These are phyloP conservation scores for Zeuzera pyrina DNA, from an alignment of 2,888 invertebrate species.

Conservation along the genomic window DNA sequence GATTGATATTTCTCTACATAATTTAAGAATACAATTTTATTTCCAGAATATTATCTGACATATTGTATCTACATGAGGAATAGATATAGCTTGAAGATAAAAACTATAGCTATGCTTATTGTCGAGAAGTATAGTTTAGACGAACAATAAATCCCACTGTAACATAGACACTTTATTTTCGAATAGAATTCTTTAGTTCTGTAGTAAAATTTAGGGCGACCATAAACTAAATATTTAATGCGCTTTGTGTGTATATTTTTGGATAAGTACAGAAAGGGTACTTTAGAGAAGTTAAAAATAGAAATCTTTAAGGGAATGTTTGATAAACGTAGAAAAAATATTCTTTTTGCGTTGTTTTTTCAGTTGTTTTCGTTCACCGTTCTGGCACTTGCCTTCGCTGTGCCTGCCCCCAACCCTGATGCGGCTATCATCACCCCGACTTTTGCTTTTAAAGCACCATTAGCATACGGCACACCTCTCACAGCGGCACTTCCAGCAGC, in stretches of 20 bases:
- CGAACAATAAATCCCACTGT: too few relatives aligned
- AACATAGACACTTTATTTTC: not conserved
- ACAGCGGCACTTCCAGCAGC: conserved; percentile 18
- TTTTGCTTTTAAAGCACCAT: conserved; percentile 19
- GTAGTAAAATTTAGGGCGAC: not conserved
- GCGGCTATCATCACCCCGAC: conserved; percentile 13
- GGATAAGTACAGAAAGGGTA: not conserved
- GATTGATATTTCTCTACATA: too few relatives aligned
- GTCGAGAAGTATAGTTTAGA: too few relatives aligned
- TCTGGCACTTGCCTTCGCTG: conserved; percentile 29
- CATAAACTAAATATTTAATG: not conserved
- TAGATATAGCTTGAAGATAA: too few relatives aligned
- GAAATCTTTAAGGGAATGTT: too few relatives aligned
- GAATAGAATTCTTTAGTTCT: not conserved
- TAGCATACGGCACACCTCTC: conserved; percentile 6
- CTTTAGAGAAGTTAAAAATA: too few relatives aligned
- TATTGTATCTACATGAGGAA: too few relatives aligned
- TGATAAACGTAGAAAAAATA: conserved; percentile 3
- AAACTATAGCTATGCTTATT: too few relatives aligned
- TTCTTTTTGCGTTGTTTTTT: conserved; percentile 10
- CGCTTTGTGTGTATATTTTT: not conserved
- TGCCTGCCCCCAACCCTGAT: conserved; percentile 32
- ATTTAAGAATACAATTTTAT: too few relatives aligned
- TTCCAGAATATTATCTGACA: too few relatives aligned
- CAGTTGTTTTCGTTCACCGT: conserved; percentile 29